Conservation (phyloP, 2,888 invertebrate genomes). For the Ryuthela nishihirai region DNA sequence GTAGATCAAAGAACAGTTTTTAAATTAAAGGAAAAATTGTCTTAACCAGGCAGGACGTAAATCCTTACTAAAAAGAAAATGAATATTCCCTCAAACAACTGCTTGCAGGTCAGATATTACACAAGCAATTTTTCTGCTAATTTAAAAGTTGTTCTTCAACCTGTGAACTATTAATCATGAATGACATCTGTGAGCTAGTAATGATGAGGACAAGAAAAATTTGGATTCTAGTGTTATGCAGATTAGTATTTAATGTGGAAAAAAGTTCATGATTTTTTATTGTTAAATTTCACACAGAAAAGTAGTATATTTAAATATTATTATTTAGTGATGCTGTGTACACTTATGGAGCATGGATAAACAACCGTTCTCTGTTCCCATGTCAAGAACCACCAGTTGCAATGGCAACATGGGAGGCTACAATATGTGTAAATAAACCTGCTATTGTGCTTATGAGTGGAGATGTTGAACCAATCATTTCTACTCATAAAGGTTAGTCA, state of each 20-base stretch:
- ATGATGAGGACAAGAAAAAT: no score
- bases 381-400: slow-evolving; percentile 53
- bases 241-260: slow-evolving; percentile 43
- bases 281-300: no score
- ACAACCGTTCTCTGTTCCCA: slow-evolving; percentile 53
- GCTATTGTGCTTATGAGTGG: slow-evolving; percentile 49
- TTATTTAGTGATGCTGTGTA: slow-evolving; percentile 46
- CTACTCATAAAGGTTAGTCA: slow-evolving; percentile 5
- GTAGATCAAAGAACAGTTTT: no score
- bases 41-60: no score
- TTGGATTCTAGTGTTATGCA: slow-evolving; percentile 38
- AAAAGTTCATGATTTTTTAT: no score
- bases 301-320: background rate
- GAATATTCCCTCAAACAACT: no score
- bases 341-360: slow-evolving; percentile 52
- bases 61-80: no score
- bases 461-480: slow-evolving; percentile 41
- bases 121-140: no score
- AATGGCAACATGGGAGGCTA: slow-evolving; percentile 52
- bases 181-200: background rate
- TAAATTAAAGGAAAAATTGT: no score
- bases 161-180: no score
- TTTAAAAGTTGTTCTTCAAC: no score
- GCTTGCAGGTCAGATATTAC: no score
- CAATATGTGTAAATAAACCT: slow-evolving; percentile 42